Conservation (phyloP, 2,888 invertebrate species). For the Platycheirus rosarum region DNA sequence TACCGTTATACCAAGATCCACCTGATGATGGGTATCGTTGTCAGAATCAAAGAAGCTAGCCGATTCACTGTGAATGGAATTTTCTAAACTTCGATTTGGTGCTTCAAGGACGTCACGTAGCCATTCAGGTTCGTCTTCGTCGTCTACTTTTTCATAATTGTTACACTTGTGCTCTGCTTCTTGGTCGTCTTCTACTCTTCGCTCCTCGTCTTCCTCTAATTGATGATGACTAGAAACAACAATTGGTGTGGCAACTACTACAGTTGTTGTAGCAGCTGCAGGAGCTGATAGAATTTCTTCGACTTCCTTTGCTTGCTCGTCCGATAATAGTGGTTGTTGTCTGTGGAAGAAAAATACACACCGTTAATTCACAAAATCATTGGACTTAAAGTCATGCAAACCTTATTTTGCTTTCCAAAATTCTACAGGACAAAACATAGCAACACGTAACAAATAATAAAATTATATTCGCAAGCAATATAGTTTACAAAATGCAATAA, state of each 20-base stretch:
- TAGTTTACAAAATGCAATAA: constrained; percentile 67
- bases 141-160: constrained; percentile 74
- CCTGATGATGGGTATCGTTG: constrained; percentile 40
- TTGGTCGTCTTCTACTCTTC: constrained; percentile 34
- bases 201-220: constrained; percentile 52
- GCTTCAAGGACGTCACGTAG: constrained; percentile 85
- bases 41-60: constrained; percentile 54
- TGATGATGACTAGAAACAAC: constrained; percentile 67
- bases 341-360: constrained; percentile 81
- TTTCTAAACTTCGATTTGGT: constrained; percentile 82
- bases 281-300: constrained; percentile 89
- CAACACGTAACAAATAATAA: constrained; percentile 62
- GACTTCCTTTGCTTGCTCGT: constrained; percentile 95
- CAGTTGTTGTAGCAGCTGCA: constrained; percentile 79
- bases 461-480: constrained; percentile 63
- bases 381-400: constrained; percentile 83
- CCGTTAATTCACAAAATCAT: constrained; percentile 26
- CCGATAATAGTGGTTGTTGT: constrained; percentile 91
- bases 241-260: constrained; percentile 78
- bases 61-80: constrained; percentile 74
- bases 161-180: constrained; percentile 46
- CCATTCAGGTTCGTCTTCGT: constrained; percentile 84
- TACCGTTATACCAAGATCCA: constrained; percentile 69
- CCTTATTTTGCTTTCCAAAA: constrained; percentile 93
- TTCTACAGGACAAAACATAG: constrained; percentile 83